Conservation (phyloP, 2,888 invertebrate genomes). For the Diabrotica balteata region DNA sequence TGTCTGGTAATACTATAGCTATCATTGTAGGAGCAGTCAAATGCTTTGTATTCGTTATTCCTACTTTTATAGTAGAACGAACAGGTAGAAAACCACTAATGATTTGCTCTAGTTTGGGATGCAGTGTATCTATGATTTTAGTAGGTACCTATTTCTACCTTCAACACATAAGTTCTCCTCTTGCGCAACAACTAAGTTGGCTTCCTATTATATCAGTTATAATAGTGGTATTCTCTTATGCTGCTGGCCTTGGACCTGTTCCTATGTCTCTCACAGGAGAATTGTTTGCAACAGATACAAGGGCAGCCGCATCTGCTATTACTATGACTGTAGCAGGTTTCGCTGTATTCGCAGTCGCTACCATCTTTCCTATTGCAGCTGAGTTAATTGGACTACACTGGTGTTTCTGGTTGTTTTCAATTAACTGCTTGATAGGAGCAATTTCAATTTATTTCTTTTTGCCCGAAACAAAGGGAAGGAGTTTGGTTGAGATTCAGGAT, state of each 20-base stretch:
- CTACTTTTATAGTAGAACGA: slow-evolving; percentile 76
- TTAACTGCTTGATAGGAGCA: neutral
- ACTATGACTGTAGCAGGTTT: slow-evolving; percentile 29
- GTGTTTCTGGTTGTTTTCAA: neutral
- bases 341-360: slow-evolving; percentile 8
- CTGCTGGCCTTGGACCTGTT: slow-evolving; percentile 73
- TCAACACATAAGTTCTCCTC: slow-evolving; percentile 48
- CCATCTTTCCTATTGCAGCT: slow-evolving; percentile 21
- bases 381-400: neutral
- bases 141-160: slow-evolving; percentile 69
- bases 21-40: slow-evolving; percentile 58
- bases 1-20: slow-evolving; percentile 14
- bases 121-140: slow-evolving; percentile 67
- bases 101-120: slow-evolving; percentile 70
- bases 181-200: slow-evolving; percentile 63
- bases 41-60: slow-evolving; percentile 71
- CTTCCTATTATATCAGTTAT: slow-evolving; percentile 74
- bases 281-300: slow-evolving; percentile 78
- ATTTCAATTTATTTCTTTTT: neutral
- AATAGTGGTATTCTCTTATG: slow-evolving; percentile 74
- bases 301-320: slow-evolving; percentile 65
- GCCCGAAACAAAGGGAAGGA: neutral
- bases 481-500: neutral
- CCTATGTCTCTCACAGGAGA: slow-evolving; percentile 85
- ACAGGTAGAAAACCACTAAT: slow-evolving; percentile 75